Percentiles rank a stretch among this genome's conserved stretches.
Conservation (phyloP, 2,888 invertebrate species). For the Sabellastarte sp. region DNA sequence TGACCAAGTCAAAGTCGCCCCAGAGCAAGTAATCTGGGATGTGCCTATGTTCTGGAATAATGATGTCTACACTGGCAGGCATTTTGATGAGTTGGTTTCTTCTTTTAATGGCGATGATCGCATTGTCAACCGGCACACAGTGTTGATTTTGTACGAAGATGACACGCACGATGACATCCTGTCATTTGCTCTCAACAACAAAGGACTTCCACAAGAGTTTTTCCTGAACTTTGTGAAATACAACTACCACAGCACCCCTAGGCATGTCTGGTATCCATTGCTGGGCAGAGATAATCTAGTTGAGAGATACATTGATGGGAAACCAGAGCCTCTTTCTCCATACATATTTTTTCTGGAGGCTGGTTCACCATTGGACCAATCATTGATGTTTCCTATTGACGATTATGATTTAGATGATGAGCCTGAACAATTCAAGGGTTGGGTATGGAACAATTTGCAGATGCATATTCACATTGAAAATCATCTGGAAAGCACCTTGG, state of each 20-base stretch:
- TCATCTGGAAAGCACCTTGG: too few relatives aligned
- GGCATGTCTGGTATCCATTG: background rate
- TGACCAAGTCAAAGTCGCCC: too few relatives aligned
- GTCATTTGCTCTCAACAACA: background rate
- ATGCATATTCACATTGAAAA: too few relatives aligned
- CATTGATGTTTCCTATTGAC: background rate
- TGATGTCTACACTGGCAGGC: background rate
- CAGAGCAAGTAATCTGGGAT: background rate
- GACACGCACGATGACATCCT: background rate
- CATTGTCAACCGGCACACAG: background rate
- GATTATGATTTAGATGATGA: background rate
- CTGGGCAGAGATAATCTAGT: background rate
- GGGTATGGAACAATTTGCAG: background rate
- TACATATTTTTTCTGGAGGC: background rate
- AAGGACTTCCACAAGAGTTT: background rate
- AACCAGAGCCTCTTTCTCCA: background rate
- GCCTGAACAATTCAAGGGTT: background rate
- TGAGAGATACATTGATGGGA: background rate
- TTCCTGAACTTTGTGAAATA: background rate
- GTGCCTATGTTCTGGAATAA: background rate
- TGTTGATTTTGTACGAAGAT: background rate
- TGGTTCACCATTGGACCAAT: background rate
- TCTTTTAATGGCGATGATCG: background rate
- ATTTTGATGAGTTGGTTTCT: background rate
- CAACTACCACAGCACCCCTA: background rate